phyloP scores from a whole-genome alignment of 2,113 vertebrate genomes.

The Coryphaenoides rupestris region DNA sequence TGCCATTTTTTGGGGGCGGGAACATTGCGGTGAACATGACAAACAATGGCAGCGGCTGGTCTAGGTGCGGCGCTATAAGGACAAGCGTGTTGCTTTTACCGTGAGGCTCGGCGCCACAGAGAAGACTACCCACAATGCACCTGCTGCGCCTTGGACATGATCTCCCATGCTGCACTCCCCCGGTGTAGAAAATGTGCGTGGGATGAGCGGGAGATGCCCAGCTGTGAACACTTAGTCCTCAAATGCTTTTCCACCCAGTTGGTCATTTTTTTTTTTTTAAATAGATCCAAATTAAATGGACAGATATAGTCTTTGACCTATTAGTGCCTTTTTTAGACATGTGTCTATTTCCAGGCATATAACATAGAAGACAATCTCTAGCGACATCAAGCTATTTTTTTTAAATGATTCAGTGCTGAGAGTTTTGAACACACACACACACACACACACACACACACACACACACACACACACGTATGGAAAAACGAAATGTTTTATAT shows the following conservation, averaged over 20 bases:
- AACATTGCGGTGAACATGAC: neutral
- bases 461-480: too few relatives aligned
- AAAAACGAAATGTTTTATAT: too few relatives aligned
- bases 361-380: constrained; percentile 55
- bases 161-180: constrained; percentile 17
- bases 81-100: constrained; percentile 4
- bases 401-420: too few relatives aligned
- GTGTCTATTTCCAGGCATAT: constrained; percentile 50
- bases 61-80: constrained; percentile 24
- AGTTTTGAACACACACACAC: too few relatives aligned
- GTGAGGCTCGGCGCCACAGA: neutral
- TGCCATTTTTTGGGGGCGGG: constrained; percentile 36
- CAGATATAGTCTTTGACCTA: constrained; percentile 26
- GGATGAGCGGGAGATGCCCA: constrained; percentile 32
- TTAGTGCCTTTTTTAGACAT: constrained; percentile 74
- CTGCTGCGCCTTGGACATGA: constrained; percentile 1
- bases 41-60: constrained; percentile 6
- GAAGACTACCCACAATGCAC: constrained; percentile 6
- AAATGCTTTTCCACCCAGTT: neutral
- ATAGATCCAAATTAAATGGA: too few relatives aligned
- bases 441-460: too few relatives aligned
- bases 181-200: constrained; percentile 21
- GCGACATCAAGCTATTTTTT: constrained; percentile 44
- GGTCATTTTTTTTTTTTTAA: too few relatives aligned
- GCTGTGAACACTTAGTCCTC: constrained; percentile 34